Conservation (phyloP, 2,797 vertebrate species). For the Myioborus miniatus region DNA sequence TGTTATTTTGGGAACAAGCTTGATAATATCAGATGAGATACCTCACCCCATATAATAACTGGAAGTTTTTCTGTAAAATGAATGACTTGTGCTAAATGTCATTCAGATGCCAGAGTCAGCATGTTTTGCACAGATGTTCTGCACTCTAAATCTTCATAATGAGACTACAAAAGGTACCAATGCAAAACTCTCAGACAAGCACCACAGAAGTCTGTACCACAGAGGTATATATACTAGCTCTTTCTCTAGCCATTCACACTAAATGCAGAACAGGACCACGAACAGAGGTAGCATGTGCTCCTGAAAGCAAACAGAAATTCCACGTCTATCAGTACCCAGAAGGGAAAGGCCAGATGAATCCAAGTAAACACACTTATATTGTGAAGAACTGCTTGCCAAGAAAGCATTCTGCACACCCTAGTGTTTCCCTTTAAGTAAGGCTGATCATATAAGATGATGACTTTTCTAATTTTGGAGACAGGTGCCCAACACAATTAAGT, state of each 20-base stretch:
- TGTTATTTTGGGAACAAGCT: background rate
- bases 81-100: background rate
- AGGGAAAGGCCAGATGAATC: background rate
- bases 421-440: background rate
- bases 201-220: background rate
- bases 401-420: background rate
- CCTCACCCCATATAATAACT: background rate
- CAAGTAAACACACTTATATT: background rate
- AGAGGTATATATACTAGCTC: background rate
- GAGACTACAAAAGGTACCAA: fast-evolving
- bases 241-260: background rate
- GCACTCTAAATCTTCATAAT: background rate
- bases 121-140: background rate
- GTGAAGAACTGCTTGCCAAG: background rate
- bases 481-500: background rate
- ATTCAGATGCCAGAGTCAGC: background rate
- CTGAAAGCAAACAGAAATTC: background rate
- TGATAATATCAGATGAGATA: background rate
- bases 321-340: background rate
- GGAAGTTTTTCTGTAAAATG: background rate
- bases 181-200: background rate
- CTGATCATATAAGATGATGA: background rate
- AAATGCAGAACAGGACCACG: background rate
- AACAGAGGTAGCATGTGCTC: background rate
- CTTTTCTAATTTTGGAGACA: background rate